phyloP scores from a whole-genome alignment of 2,797 vertebrate genomes.

The Pangasius larnaudii region DNA sequence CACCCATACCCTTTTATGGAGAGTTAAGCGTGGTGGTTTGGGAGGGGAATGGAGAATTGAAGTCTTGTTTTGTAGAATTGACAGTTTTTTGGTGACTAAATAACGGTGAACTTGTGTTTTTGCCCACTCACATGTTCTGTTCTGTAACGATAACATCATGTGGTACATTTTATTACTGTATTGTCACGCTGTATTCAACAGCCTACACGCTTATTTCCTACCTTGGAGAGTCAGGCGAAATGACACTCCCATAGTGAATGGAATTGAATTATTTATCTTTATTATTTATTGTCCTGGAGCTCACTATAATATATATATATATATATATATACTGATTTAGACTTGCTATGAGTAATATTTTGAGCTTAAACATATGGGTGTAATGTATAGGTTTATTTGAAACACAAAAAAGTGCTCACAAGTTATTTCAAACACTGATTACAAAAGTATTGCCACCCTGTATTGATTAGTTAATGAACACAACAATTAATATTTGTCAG shows the following conservation, averaged over 20 bases:
- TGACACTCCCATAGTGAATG: background rate
- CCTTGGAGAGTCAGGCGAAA: background rate
- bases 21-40: background rate
- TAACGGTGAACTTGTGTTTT: slow-evolving; percentile 14
- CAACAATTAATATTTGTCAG: background rate
- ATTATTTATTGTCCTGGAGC: no score
- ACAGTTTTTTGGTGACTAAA: background rate
- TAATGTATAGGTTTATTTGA: no score
- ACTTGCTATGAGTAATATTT: no score
- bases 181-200: background rate
- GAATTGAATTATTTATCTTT: no score
- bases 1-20: slow-evolving; percentile 72
- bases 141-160: background rate
- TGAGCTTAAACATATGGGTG: no score
- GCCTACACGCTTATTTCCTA: background rate
- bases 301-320: no score
- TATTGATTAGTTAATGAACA: background rate
- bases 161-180: background rate
- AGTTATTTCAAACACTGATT: no score
- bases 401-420: no score
- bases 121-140: slow-evolving; percentile 35
- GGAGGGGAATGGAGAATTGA: background rate
- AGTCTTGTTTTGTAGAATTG: background rate
- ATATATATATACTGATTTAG: no score
- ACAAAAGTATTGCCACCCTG: background rate